A percentile compares a stretch with the other conserved stretches of the same genome.
Conservation (phyloP, 2,113 vertebrate genomes). For the Ophthalmotilapia sp. region DNA sequence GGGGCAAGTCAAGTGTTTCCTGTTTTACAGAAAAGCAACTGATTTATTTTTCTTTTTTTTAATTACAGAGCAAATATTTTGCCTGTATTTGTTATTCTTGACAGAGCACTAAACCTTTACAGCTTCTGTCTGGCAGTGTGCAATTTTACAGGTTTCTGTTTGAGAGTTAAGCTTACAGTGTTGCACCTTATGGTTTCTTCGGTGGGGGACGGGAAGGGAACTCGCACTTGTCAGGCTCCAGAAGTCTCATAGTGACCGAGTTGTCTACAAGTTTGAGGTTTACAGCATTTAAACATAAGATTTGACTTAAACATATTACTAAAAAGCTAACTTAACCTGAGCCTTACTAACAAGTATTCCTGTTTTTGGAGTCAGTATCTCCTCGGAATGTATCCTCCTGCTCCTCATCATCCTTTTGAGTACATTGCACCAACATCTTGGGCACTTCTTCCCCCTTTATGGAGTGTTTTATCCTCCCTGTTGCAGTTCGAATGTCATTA, state of each 20-base stretch:
- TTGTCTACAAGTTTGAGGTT: neutral
- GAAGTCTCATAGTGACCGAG: neutral
- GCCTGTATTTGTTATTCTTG: neutral
- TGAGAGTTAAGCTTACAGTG: constrained; percentile 17
- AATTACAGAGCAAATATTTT: neutral
- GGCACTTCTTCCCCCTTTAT: neutral
- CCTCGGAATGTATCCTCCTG: constrained; percentile 21
- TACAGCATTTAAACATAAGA: neutral
- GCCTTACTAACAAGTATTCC: constrained; percentile 35
- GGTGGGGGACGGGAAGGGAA: neutral
- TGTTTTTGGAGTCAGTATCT: constrained; percentile 1
- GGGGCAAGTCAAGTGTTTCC: neutral
- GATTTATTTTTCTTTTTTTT: neutral
- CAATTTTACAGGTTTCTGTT: neutral
- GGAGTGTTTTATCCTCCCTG: neutral
- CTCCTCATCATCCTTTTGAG: neutral
- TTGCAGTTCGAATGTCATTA: neutral
- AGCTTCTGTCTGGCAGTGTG: neutral
- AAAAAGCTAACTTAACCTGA: neutral
- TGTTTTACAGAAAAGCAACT: neutral
- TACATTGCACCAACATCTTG: neutral
- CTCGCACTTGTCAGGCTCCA: neutral
- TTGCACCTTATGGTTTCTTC: neutral
- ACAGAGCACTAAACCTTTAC: neutral
- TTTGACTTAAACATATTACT: neutral